phyloP scores from a whole-genome alignment of 2,113 vertebrate genomes.

The Gambusia holbrooki region DNA sequence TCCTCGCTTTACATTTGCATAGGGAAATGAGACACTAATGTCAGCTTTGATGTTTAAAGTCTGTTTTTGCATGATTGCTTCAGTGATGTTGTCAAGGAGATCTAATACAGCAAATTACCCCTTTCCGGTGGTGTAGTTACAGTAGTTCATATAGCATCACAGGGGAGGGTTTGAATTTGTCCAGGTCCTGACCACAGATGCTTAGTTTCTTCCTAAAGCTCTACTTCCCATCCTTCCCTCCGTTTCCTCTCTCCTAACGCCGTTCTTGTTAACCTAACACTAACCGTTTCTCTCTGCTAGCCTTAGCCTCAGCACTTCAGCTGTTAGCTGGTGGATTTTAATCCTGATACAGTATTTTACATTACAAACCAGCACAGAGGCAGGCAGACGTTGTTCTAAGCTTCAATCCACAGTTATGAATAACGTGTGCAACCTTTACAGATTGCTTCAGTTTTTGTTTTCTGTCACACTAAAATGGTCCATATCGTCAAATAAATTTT shows the following conservation, averaged over 20 bases:
- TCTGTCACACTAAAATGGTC: too few species aligned
- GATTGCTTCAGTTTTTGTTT: too few species aligned
- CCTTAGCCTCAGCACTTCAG: too few species aligned
- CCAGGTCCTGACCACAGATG: neutral
- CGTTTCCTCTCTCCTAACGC: slow-evolving; percentile 37
- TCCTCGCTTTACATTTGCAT: slow-evolving; percentile 63
- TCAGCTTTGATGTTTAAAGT: slow-evolving; percentile 71
- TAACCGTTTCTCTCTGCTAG: slow-evolving; percentile 35
- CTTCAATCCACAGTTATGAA: too few species aligned
- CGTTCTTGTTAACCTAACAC: slow-evolving; percentile 52
- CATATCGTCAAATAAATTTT: too few species aligned
- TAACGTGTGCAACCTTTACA: too few species aligned
- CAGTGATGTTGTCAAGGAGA: slow-evolving; percentile 28
- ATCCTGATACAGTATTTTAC: too few species aligned
- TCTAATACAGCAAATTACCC: slow-evolving; percentile 35
- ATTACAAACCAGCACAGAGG: too few species aligned
- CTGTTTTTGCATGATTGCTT: slow-evolving; percentile 52
- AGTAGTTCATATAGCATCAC: slow-evolving; percentile 25
- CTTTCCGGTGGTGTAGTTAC: slow-evolving; percentile 13
- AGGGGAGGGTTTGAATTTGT: slow-evolving; percentile 13
- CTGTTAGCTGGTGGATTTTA: too few species aligned
- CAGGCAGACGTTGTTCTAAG: too few species aligned
- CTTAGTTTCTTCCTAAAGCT: slow-evolving; percentile 45
- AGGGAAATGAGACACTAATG: slow-evolving; percentile 68
- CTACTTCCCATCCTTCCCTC: slow-evolving; percentile 33